Conservation (phyloP, 2,797 vertebrate genomes). For the Vireo griseus region DNA sequence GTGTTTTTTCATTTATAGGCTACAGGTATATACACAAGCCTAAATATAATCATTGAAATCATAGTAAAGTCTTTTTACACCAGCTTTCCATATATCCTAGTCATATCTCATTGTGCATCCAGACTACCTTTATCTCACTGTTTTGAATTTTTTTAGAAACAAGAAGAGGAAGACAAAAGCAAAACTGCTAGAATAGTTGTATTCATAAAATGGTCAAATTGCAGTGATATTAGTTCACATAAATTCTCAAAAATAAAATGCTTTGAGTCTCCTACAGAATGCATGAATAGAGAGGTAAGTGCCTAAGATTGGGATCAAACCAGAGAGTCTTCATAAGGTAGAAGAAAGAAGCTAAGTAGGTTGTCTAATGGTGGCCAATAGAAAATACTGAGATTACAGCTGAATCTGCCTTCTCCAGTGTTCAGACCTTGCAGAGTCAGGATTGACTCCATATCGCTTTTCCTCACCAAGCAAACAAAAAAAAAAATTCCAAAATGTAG, state of each 20-base stretch:
- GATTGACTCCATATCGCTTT: not conserved
- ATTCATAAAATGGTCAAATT: not conserved
- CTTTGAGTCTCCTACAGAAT: not conserved
- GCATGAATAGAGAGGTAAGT: accelerated
- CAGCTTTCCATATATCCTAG: not conserved
- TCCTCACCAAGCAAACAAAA: not conserved
- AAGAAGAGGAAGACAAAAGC: not conserved
- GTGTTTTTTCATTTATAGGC: not conserved
- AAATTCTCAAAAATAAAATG: not conserved
- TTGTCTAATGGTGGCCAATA: not conserved
- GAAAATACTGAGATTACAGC: not conserved
- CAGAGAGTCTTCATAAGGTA: not conserved
- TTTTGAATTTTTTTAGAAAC: not conserved
- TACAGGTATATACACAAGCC: not conserved
- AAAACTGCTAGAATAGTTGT: not conserved
- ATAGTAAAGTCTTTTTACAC: not conserved
- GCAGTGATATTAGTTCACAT: not conserved
- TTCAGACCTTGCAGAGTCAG: not conserved
- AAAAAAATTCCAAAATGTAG: not conserved
- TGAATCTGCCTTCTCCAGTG: not conserved
- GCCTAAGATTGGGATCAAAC: not conserved
- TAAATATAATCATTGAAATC: not conserved
- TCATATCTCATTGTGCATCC: not conserved
- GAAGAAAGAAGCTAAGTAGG: not conserved
- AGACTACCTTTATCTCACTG: not conserved